Conservation (phyloP, 2,888 invertebrate genomes). For the Notocelia uddmanniana region DNA sequence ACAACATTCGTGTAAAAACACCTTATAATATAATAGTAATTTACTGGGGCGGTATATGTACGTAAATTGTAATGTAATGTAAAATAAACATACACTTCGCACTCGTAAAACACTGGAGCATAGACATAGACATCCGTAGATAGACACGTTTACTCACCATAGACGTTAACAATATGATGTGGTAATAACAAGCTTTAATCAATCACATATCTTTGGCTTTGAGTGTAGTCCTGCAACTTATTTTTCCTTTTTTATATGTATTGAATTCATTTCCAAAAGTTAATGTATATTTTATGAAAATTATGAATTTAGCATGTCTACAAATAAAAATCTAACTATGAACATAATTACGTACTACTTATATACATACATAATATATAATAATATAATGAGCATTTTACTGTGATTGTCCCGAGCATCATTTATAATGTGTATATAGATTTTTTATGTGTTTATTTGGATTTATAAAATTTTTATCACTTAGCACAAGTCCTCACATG, state of each 20-base stretch:
- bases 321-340: constrained; percentile 12
- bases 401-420: constrained; percentile 28
- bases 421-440: constrained; percentile 39
- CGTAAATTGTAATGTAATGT: constrained; percentile 44
- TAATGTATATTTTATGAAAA: neutral
- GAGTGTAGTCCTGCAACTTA: constrained; percentile 11
- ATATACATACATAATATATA: no score
- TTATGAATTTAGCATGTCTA: neutral
- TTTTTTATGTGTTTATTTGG: constrained; percentile 39
- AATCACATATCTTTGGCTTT: constrained; percentile 22
- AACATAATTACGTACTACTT: constrained; percentile 4
- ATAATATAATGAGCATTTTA: constrained; percentile 25
- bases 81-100: constrained; percentile 58
- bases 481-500: constrained; percentile 20
- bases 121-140: constrained; percentile 56
- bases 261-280: no score
- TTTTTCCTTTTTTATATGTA: neutral
- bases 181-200: constrained; percentile 41
- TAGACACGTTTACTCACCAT: constrained; percentile 53
- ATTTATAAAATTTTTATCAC: constrained; percentile 20
- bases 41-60: constrained; percentile 55
- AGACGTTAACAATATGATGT: constrained; percentile 26
- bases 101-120: constrained; percentile 59
- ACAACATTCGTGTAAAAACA: constrained; percentile 61
- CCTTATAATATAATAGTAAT: constrained; percentile 52